Evolutionary conservation across 2,113 vertebrate species (phyloP).

Genomic region (Neodontobutis hainanensis): DNA sequence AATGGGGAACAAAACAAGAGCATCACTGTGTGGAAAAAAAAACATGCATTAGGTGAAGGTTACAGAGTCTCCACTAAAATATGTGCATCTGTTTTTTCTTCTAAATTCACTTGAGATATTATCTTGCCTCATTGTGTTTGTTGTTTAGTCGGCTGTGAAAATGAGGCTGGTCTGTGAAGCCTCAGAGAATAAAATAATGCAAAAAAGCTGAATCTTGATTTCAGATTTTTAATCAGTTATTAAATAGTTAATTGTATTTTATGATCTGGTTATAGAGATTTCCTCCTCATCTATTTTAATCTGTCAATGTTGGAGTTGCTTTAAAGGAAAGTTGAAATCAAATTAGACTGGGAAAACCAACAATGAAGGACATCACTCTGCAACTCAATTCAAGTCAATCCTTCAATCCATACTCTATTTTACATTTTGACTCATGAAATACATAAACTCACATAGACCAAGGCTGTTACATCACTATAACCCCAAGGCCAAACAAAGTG

Average conservation of each 20-base stretch:
- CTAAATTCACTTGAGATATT: conserved; percentile 18
- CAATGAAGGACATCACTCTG: conserved; percentile 14
- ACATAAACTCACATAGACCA: neutral
- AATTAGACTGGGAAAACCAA: conserved; percentile 33
- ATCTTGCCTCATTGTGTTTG: conserved; percentile 16
- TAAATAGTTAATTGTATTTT: conserved; percentile 41
- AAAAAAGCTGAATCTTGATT: conserved; percentile 19
- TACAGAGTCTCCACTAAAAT: neutral
- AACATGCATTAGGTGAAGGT: conserved; percentile 3
- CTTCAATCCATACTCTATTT: conserved; percentile 17
- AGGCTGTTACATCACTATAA: neutral
- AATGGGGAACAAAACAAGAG: conserved; percentile 24
- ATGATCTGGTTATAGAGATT: conserved; percentile 43
- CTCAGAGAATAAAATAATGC: conserved; percentile 26
- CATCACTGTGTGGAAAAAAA: conserved; percentile 5
- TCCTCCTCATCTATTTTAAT: conserved; percentile 34
- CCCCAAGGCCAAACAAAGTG: conserved; percentile 20
- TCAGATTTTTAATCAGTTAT: conserved; percentile 48
- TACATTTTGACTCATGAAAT: neutral
- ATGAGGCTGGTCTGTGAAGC: conserved; percentile 19
- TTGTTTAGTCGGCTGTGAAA: conserved; percentile 30
- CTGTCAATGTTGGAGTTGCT: conserved; percentile 29
- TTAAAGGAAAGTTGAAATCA: conserved; percentile 34
- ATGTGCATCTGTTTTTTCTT: conserved; percentile 7
- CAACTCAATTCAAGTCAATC: conserved; percentile 17